Conservation (phyloP, 2,888 invertebrate species). For the Melinaea menophilus region DNA sequence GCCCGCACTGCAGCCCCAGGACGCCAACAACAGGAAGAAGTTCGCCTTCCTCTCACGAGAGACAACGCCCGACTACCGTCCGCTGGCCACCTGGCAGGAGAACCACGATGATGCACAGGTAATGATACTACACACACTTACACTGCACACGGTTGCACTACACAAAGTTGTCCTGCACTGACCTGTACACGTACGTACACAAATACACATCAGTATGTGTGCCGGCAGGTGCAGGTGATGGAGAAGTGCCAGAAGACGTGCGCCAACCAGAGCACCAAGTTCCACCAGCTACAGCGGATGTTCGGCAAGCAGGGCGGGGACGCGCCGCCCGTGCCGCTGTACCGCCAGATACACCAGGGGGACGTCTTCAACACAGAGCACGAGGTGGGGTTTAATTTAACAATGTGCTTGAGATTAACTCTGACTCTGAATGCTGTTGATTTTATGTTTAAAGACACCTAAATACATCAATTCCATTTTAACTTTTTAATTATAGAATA, state of each 20-base stretch:
- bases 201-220: background rate
- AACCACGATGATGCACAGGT: conserved; percentile 42
- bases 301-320: conserved; percentile 80
- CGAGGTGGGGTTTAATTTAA: conserved; percentile 55
- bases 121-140: conserved; percentile 21
- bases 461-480: too few species aligned
- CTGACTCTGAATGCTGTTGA: too few species aligned
- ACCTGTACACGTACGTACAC: conserved; percentile 13
- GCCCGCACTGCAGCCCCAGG: conserved; percentile 74
- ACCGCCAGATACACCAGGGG: conserved; percentile 79
- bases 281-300: conserved; percentile 87
- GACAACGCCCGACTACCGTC: conserved; percentile 91
- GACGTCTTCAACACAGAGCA: conserved; percentile 79
- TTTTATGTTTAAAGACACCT: too few species aligned
- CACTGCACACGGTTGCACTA: too few species aligned
- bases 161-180: too few species aligned
- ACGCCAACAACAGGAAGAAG: conserved; percentile 90
- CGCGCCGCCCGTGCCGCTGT: conserved; percentile 69
- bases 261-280: conserved; percentile 87
- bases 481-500: background rate
- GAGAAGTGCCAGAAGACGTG: conserved; percentile 87
- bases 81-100: conserved; percentile 78
- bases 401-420: too few species aligned
- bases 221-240: conserved; percentile 47
- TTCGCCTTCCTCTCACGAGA: conserved; percentile 92